Evolutionary conservation across 1,140 invertebrate species (phyloP), one percentile per base, ranked within the genome.

Genomic region (Zaprionus capensis): DNA sequence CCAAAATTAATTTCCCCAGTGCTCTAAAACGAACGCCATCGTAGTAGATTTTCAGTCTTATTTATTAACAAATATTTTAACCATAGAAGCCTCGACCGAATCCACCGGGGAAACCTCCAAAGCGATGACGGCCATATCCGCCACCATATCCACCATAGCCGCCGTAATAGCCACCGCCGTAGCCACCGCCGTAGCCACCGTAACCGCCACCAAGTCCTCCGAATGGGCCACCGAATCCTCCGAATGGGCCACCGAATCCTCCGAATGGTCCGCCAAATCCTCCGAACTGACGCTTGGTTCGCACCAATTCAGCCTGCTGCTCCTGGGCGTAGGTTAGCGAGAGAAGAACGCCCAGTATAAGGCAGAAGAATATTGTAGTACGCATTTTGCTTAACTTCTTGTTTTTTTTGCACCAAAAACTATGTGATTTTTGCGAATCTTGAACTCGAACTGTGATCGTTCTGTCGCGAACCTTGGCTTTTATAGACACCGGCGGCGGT

Each of bases 201-300:
- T n/a, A 59, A 22, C 49, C 58, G 38, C 59, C 58, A 14, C 68
- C 62, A n/a, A 9, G 17, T 9, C 78, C 65, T 2, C 75, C 74
- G 11, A 34, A 78, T 2, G 58, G 24, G 22, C 58, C 51, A 12
- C 68, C 71, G 14, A 11, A 80, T 11, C 76, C 79, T 4, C 79
- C 77, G 20, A 15, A 49, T 31, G 28, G 28, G 6, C 28, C 58
- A 2, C 73, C 73, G 11, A 22, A 70, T 3, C 71, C 28, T n/a
- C 46, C 46, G 17, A 20, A 22, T 15, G 14, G 14, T 14, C 49
- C 41, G 0, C 67, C 68, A 24, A n/a, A 64, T 5, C 59, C 28
- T 17, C 38, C 76, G 41, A 22, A 75, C 28, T 85, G 82, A n/a
- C 82, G 78, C 75, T 85, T 85, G 2, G 61, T 57, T 4, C 82